These are phyloP conservation scores for Tetropium fuscum DNA, from an alignment of 2,888 invertebrate genomes.

Conservation along the genomic window DNA sequence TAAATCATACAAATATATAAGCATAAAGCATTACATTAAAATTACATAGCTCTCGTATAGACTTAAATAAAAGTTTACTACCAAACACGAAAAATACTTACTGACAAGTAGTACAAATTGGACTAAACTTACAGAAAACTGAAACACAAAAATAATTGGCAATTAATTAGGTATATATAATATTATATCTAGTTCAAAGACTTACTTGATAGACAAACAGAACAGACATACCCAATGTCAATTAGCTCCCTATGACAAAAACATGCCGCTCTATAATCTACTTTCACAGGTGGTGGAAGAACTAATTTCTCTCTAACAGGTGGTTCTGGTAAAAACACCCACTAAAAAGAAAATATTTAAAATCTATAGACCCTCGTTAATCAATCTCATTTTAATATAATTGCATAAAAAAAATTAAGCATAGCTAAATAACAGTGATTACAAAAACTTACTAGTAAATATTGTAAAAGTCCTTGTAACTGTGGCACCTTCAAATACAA, in stretches of 20 bases:
- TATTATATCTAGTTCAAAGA: too few species aligned
- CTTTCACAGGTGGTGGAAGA: conserved; percentile 88
- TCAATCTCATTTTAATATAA: too few species aligned
- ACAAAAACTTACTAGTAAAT: conserved; percentile 78
- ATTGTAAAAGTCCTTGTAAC: conserved; percentile 86
- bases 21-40: too few species aligned
- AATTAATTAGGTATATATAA: not conserved
- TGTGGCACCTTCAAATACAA: conserved; percentile 91
- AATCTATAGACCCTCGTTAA: too few species aligned
- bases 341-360: conserved; percentile 68
- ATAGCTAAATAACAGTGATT: too few species aligned
- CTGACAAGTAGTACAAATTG: conserved; percentile 98
- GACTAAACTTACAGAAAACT: conserved; percentile 98
- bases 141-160: conserved; percentile 61
- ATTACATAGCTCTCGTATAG: too few species aligned
- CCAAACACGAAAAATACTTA: conserved; percentile 72
- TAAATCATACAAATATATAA: conserved; percentile 1
- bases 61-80: not conserved
- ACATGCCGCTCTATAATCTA: conserved; percentile 97
- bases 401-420: too few species aligned
- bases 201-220: conserved; percentile 94
- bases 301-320: conserved; percentile 84
- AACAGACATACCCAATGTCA: conserved; percentile 97
- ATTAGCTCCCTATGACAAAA: conserved; percentile 97
- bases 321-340: conserved; percentile 94